Evolutionary conservation across 2,888 invertebrate genomes (phyloP), one percentile per base, ranked within the genome.

Genomic region (Portevinia maculata): DNA sequence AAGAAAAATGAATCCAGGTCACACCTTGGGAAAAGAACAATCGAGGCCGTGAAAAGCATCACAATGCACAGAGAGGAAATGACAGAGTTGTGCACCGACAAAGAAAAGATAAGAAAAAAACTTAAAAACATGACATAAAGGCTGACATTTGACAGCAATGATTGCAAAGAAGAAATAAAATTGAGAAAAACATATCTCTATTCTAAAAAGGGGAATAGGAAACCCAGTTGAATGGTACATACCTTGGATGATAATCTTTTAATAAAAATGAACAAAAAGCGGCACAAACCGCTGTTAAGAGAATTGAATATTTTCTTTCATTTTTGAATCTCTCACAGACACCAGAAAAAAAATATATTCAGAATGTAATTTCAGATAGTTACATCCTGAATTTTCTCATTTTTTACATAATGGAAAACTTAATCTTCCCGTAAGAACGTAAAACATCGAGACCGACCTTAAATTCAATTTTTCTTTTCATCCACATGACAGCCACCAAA

Each of bases 11-110:
- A 69, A 76, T 74, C 74, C 60, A 13, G 79, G 79, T 79, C 79
- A 79, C 48, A 79, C 73, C 65, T 60, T 55, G 60, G 74, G 74
- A 24, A 67, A 74, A 74, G 79, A 74, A 74, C 79, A 79, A 79
- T 75, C 55, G 57, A 79, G 62, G 50, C 48, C 50, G 69, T 75
- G 79, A 74, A 74, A 59, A 69, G 37, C 55, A 75, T 53, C 65
- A 79, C 65, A 73, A 79, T 73, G 73, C 65, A 69, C 59, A 52
- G 59, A 57, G 44, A 75, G 69, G 69, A 75, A 69, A 57, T 69
- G 55, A 39, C 73, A 74, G 30, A 79, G 24, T 75, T 69, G 67
- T 41, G 50, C 41, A 69, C 64, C 48, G 28, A 59, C 50, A 13
- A 57, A 74, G 46, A 21, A 46, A 11, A 19, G 55, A 55, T 39